Percentiles rank a stretch among this genome's conserved stretches.
Evolutionary conservation across 2,888 invertebrate genomes (phyloP).

Genomic region (Resseliella maxima): DNA sequence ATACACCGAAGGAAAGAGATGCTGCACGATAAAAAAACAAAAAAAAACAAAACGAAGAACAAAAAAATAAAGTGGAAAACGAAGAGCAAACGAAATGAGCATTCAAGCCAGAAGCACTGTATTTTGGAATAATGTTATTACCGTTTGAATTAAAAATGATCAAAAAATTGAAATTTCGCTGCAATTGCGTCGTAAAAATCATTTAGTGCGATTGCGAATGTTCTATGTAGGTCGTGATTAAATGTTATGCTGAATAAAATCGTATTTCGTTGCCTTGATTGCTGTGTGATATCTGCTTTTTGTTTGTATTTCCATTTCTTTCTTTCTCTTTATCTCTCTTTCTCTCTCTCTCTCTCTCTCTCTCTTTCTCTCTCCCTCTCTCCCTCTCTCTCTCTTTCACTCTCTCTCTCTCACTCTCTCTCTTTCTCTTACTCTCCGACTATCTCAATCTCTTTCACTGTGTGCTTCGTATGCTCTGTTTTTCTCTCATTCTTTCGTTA

Average conservation of each 20-base stretch:
- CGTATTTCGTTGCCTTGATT: not conserved
- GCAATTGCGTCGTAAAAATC: conserved; percentile 9
- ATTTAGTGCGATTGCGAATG: not conserved
- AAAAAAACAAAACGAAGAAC: not conserved
- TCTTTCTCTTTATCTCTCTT: too few relatives aligned
- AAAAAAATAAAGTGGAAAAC: not conserved
- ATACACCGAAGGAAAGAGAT: not conserved
- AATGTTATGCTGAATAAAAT: not conserved
- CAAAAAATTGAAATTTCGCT: not conserved
- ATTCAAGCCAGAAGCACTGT: not conserved
- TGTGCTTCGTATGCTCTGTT: too few relatives aligned
- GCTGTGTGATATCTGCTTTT: not conserved
- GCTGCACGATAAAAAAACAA: not conserved
- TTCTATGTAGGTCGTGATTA: not conserved
- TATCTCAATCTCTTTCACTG: too few relatives aligned
- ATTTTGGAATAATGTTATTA: not conserved
- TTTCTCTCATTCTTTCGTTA: too few relatives aligned
- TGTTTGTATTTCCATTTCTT: too few relatives aligned
- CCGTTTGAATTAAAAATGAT: conserved; percentile 11
- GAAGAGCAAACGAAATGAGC: not conserved
- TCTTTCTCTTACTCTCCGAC: too few relatives aligned
- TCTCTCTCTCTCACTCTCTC: too few relatives aligned
- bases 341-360: too few relatives aligned
- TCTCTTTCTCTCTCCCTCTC: too few relatives aligned
- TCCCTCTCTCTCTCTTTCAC: too few relatives aligned